phyloP scores from a whole-genome alignment of 1,140 invertebrate genomes.

The Himalopsyche phryganea region DNA sequence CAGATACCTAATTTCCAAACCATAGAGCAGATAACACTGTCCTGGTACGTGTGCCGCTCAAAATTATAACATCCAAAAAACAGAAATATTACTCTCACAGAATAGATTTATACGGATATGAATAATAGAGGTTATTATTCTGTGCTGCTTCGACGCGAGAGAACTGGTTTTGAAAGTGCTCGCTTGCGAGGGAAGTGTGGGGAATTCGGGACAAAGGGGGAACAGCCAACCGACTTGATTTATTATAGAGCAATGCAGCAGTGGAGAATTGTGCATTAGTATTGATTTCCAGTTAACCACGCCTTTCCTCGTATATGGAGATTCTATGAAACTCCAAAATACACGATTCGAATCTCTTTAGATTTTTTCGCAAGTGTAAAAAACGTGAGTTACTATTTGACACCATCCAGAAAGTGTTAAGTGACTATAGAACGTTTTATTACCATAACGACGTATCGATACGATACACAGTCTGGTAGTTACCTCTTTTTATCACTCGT shows the following conservation, averaged over 20 bases:
- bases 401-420: too few relatives aligned
- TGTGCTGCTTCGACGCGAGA: neutral
- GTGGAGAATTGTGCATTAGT: constrained; percentile 50
- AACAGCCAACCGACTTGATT: constrained; percentile 48
- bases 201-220: constrained; percentile 41
- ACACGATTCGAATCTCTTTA: too few relatives aligned
- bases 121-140: constrained; percentile 8
- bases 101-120: neutral
- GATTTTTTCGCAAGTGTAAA: too few relatives aligned
- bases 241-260: constrained; percentile 55
- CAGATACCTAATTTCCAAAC: constrained; percentile 35
- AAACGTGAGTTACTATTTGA: too few relatives aligned
- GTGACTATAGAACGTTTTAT: too few relatives aligned
- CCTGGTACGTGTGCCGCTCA: too few relatives aligned
- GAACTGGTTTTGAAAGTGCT: constrained; percentile 17
- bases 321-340: constrained; percentile 5
- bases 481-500: too few relatives aligned
- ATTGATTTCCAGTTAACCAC: constrained; percentile 53
- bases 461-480: too few relatives aligned
- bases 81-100: neutral
- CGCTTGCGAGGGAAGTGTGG: constrained; percentile 15
- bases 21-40: constrained; percentile 33
- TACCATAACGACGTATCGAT: too few relatives aligned
- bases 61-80: too few relatives aligned
- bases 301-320: constrained; percentile 36